phyloP scores from a whole-genome alignment of 2,113 vertebrate genomes.

The Miniopterus natalensis region DNA sequence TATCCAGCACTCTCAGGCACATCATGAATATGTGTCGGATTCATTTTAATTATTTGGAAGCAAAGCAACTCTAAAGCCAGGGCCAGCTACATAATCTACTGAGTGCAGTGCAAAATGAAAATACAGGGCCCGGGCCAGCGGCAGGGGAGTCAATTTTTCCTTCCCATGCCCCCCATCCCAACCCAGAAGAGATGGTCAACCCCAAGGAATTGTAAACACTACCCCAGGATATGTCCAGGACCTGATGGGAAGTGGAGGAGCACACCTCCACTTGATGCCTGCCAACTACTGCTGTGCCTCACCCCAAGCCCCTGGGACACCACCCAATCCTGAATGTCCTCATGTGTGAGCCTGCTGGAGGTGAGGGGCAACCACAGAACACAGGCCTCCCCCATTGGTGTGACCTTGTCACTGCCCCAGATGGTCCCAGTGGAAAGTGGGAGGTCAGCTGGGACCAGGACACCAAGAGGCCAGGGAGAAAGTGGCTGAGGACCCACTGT shows the following conservation, averaged over 20 bases:
- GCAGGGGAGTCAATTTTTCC: not conserved
- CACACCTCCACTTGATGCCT: not conserved
- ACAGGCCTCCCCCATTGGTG: not conserved
- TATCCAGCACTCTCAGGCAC: not conserved
- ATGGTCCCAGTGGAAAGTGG: not conserved
- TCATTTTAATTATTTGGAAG: not conserved
- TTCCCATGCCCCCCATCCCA: not conserved
- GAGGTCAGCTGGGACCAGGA: not conserved
- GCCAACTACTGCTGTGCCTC: not conserved
- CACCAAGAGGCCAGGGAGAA: not conserved
- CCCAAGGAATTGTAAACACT: not conserved
- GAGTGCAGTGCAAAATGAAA: not conserved
- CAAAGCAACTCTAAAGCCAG: not conserved
- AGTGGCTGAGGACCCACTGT: not conserved
- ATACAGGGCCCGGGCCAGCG: not conserved
- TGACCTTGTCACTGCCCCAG: not conserved
- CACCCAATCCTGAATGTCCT: not conserved
- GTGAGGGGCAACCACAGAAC: not conserved
- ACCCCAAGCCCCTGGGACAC: not conserved
- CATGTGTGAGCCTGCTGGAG: fast-evolving
- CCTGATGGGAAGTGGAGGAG: not conserved
- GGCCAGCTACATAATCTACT: not conserved
- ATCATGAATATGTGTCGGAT: not conserved
- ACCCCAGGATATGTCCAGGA: fast-evolving
- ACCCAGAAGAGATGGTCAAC: not conserved